phyloP scores from a whole-genome alignment of 1,140 invertebrate species.

The Acyrthosiphon pisum region DNA sequence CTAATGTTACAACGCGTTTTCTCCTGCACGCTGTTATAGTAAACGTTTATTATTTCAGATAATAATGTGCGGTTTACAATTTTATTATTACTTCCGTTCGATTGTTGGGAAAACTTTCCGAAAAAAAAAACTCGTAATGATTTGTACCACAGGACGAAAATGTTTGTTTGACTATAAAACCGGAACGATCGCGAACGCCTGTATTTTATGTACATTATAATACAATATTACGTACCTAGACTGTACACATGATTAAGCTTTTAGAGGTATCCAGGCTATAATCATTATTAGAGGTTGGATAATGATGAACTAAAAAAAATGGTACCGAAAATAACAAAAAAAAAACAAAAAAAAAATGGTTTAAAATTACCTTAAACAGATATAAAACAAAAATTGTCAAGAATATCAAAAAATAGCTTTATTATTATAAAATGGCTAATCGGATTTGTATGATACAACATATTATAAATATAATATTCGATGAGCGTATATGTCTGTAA shows the following conservation, averaged over 20 bases:
- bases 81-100: neutral
- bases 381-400: too few relatives aligned
- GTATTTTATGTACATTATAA: neutral
- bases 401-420: neutral
- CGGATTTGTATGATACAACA: neutral
- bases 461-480: neutral
- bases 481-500: neutral
- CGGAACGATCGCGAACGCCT: neutral
- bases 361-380: too few relatives aligned
- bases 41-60: slow-evolving; percentile 31
- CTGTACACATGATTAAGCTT: neutral
- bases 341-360: too few relatives aligned
- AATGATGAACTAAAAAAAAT: neutral
- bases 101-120: neutral
- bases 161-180: neutral
- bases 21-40: neutral
- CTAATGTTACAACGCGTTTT: neutral
- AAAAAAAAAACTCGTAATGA: neutral
- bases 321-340: neutral
- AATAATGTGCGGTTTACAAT: neutral
- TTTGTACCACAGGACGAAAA: neutral
- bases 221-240: neutral
- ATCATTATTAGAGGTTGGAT: neutral
- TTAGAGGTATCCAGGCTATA: neutral
- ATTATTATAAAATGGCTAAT: neutral